Base-by-base conservation (phyloP, 2,888 invertebrate genomes). In the Nomada ruficornis region DNA sequence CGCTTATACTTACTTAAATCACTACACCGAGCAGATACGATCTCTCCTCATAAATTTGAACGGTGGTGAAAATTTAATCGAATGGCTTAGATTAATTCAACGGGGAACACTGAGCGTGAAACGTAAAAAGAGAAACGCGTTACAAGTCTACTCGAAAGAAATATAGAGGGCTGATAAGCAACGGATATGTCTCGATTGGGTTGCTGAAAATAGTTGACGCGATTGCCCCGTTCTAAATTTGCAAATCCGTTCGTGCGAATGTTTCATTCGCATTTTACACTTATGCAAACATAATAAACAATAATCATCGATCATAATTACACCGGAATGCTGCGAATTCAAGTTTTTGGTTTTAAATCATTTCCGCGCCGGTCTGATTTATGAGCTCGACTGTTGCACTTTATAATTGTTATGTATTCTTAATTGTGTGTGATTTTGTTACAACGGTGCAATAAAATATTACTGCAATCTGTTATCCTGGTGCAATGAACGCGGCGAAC, bases 381-480 rank as follows among this genome's bases (percentile, higher is more conserved):
- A 89, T 90, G 85, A 83, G 84, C 82, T 74, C 67, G 23, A 29
- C 72, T 42, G 44, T 3, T 69, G 59, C 59, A 55, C 63, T 87
- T 86, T 84, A 83, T 84, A 85, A 84, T 78, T 84, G 81, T 77
- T 82, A 79, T 80, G 80, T 79, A 74, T 86, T 69, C 64, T 69
- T 70, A 80, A 84, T 85, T 78, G 73, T 80, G 82, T 85, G 77
- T 73, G 75, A 85, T 87, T 85, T 86, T 83, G 80, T 85, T 83
- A 87, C 74, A 80, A 83, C 72, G 81, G 76, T 60, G 84, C 83
- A 84, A 84, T 89, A 87, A 89, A 90, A 82, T 84, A 86, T 84
- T 80, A 83, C 76, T 50, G 50, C 60, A 70, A 77, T 81, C 62
- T 54, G 64, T 54, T 50, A 26, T 7, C 50, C 10, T 44, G 55